These are phyloP conservation scores for Lasioglossum vierecki DNA, from an alignment of 2,888 invertebrate species.

Conservation along the genomic window DNA sequence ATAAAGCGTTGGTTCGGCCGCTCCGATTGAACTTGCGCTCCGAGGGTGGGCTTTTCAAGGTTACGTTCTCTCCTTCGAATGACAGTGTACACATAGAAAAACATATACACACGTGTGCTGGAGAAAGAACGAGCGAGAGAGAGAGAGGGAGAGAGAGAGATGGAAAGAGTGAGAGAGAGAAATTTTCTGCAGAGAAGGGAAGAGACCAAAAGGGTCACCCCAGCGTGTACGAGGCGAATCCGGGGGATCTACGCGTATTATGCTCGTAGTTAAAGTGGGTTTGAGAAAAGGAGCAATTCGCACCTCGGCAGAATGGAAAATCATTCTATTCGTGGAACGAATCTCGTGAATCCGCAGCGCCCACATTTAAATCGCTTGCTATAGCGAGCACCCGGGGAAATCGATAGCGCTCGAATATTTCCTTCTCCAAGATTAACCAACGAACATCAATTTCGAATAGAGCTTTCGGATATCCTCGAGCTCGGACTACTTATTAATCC, in stretches of 20 bases:
- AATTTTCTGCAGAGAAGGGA: background rate
- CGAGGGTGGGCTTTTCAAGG: conserved; percentile 82
- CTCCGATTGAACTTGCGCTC: conserved; percentile 68
- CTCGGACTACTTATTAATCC: background rate
- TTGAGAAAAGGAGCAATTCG: conserved; percentile 21
- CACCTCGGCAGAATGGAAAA: conserved; percentile 23
- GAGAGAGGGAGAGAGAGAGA: background rate
- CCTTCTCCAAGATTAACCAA: conserved; percentile 5
- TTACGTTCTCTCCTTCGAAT: conserved; percentile 69
- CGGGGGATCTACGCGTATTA: background rate
- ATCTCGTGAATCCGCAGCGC: conserved; percentile 48
- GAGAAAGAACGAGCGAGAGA: conserved; percentile 11
- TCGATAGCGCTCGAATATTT: conserved; percentile 58
- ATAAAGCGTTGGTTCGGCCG: conserved; percentile 57
- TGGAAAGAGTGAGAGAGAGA: too few relatives aligned
- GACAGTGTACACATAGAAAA: conserved; percentile 48
- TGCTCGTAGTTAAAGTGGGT: background rate
- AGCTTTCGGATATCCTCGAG: too few relatives aligned
- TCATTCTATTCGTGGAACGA: conserved; percentile 37
- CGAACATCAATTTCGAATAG: background rate
- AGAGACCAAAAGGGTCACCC: background rate
- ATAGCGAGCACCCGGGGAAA: conserved; percentile 29
- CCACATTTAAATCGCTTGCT: conserved; percentile 46
- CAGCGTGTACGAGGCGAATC: background rate
- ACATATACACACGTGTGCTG: conserved; percentile 45